Conservation (phyloP, 2,113 vertebrate genomes). For the Cyprinodon brontotheroides region DNA sequence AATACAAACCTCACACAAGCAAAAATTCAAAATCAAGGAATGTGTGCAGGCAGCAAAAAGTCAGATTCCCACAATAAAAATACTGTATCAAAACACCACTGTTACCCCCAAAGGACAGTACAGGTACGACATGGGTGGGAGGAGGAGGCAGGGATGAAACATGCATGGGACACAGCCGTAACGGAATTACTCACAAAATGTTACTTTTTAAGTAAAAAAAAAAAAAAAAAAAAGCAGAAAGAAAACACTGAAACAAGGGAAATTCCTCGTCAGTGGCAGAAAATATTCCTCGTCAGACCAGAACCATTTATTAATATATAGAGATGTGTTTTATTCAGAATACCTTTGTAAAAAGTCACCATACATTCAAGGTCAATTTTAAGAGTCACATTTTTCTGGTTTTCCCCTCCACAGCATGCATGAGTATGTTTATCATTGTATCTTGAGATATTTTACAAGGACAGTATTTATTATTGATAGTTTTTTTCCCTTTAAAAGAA, state of each 20-base stretch:
- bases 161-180: constrained; percentile 39
- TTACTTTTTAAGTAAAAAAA: neutral
- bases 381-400: constrained; percentile 76
- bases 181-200: constrained; percentile 28
- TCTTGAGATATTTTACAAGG: constrained; percentile 66
- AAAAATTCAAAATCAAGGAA: constrained; percentile 10
- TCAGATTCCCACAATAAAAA: constrained; percentile 24
- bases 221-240: neutral
- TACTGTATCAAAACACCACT: constrained; percentile 36
- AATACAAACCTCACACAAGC: constrained; percentile 36
- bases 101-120: constrained; percentile 24
- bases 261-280: constrained; percentile 28
- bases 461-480: constrained; percentile 37
- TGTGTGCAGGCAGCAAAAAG: constrained; percentile 38
- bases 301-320: constrained; percentile 84
- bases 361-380: constrained; percentile 84
- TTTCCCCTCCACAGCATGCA: constrained; percentile 83
- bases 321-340: constrained; percentile 81
- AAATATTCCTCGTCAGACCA: constrained; percentile 77
- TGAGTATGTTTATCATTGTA: constrained; percentile 67
- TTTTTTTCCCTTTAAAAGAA: constrained; percentile 47
- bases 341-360: constrained; percentile 86
- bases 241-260: neutral
- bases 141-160: constrained; percentile 11
- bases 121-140: constrained; percentile 25